Evolutionary conservation across 1,140 invertebrate genomes (phyloP).

Genomic region (Drosophila ogumai): DNA sequence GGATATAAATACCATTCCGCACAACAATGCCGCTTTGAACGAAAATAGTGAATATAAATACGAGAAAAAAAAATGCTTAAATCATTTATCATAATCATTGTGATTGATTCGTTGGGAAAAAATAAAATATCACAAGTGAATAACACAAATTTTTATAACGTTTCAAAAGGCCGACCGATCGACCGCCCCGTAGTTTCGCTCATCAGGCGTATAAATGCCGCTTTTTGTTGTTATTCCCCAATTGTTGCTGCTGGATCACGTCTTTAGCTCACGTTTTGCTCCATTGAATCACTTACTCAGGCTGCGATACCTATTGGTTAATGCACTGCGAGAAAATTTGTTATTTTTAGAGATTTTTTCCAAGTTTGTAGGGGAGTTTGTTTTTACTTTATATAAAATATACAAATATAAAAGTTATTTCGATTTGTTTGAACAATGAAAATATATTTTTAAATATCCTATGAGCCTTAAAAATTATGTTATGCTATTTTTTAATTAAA

Average conservation of each 20-base stretch:
- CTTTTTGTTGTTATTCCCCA: constrained; percentile 60
- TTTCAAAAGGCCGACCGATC: constrained; percentile 64
- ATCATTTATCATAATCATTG: constrained; percentile 84
- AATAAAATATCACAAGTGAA: constrained; percentile 78
- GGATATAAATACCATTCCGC: constrained; percentile 17
- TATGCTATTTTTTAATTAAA: too few relatives aligned
- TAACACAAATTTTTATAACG: constrained; percentile 56
- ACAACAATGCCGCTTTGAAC: constrained; percentile 45
- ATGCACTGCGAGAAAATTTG: not conserved
- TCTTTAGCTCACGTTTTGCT: constrained; percentile 77
- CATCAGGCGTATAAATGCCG: constrained; percentile 79
- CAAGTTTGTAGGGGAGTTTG: too few relatives aligned
- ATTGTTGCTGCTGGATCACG: constrained; percentile 70
- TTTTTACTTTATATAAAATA: too few relatives aligned
- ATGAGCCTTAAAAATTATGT: too few relatives aligned
- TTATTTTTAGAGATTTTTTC: not conserved
- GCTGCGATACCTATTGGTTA: constrained; percentile 50
- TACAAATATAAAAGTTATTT: too few relatives aligned
- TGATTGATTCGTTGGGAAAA: constrained; percentile 84
- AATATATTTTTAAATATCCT: too few relatives aligned
- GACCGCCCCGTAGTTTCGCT: constrained; percentile 54
- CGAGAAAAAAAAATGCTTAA: constrained; percentile 41
- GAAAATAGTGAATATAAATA: constrained; percentile 77
- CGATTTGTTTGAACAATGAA: too few relatives aligned
- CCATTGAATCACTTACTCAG: constrained; percentile 76